A percentile compares a stretch with the other conserved stretches of the same genome.
These are phyloP conservation scores for Onychomys leucogaster DNA, from an alignment of 2,797 vertebrate species.

Conservation along the genomic window DNA sequence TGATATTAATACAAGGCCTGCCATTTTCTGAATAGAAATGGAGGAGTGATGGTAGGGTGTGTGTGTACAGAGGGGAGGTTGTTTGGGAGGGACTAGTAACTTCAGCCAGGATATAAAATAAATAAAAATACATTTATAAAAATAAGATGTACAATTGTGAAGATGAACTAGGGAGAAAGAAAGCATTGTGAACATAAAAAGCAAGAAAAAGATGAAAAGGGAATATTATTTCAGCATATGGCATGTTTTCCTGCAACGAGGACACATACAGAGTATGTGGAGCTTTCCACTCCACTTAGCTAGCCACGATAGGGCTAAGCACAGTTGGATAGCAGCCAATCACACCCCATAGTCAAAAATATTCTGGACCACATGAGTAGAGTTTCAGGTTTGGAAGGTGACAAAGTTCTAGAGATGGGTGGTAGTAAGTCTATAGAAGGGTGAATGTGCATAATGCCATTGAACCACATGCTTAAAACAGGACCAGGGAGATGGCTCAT, in stretches of 20 bases:
- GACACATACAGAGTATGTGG: not conserved
- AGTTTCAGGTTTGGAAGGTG: not conserved
- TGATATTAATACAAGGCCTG: not conserved
- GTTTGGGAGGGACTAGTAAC: not conserved
- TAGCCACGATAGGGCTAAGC: not conserved
- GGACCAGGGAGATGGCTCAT: not conserved
- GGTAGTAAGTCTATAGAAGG: not conserved
- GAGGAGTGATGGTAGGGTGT: not conserved
- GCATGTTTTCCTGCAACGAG: not conserved
- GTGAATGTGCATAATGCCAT: not conserved
- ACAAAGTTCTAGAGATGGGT: not conserved
- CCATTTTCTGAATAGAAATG: not conserved
- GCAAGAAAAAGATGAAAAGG: conserved; percentile 39
- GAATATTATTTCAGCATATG: not conserved
- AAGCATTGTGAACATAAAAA: conserved; percentile 29
- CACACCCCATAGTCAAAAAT: not conserved
- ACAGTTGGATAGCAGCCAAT: not conserved
- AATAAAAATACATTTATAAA: not conserved
- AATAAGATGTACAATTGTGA: conserved; percentile 27
- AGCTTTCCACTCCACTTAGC: not conserved
- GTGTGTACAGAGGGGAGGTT: not conserved
- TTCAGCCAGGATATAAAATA: not conserved
- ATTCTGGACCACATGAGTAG: not conserved
- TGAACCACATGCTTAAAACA: not conserved
- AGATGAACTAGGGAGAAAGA: conserved; percentile 50